These are phyloP conservation scores for Avahi laniger DNA, from an alignment of 2,797 vertebrate species.

Conservation along the genomic window DNA sequence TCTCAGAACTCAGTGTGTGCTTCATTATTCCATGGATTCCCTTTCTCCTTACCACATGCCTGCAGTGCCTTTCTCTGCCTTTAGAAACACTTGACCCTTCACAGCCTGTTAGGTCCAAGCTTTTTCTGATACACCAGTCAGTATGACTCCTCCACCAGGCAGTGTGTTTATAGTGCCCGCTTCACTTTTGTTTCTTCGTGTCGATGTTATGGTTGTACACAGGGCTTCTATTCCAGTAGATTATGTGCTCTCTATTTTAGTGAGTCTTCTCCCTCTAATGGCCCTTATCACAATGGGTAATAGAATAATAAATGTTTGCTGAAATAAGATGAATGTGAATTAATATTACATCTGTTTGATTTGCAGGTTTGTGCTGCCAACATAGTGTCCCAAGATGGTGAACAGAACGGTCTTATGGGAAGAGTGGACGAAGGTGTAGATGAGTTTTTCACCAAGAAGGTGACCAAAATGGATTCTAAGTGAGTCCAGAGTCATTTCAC, in stretches of 20 bases:
- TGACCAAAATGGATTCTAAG: conserved; percentile 96
- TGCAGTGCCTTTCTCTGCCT: neutral
- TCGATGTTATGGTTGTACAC: neutral
- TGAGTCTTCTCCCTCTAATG: neutral
- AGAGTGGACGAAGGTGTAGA: conserved; percentile 98
- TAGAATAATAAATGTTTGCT: accelerated
- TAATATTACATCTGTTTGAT: neutral
- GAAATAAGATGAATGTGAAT: neutral
- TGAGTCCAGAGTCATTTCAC: conserved; percentile 81
- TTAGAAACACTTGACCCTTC: neutral
- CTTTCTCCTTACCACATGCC: neutral
- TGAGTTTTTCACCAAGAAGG: conserved; percentile 98
- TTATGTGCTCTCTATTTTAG: neutral
- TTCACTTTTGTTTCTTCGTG: neutral
- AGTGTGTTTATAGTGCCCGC: neutral
- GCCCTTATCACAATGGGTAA: neutral
- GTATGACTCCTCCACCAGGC: neutral
- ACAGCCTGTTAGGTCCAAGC: neutral
- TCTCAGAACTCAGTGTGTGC: neutral
- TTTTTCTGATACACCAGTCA: too few relatives aligned
- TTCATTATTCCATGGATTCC: neutral
- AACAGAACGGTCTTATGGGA: conserved; percentile 96
- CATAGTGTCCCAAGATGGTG: conserved; percentile 90
- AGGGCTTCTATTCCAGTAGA: neutral
- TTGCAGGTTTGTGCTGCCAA: conserved; percentile 87